Base-by-base conservation (phyloP, 2,797 vertebrate species). In the Platalea minor region DNA sequence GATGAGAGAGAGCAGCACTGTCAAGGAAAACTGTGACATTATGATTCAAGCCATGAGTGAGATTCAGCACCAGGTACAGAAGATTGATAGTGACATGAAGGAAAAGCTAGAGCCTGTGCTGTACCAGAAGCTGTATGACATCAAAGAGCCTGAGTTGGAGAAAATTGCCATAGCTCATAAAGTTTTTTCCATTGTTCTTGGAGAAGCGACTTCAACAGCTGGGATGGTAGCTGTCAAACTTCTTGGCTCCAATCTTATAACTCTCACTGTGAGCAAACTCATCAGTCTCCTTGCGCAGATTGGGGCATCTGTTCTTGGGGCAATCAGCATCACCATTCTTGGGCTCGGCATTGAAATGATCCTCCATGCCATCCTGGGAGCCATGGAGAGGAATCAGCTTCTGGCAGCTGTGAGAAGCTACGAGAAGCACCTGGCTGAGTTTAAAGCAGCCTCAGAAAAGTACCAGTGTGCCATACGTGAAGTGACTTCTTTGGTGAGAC, bases 11-110 rank as follows among this genome's bases (percentile, higher is more conserved):
- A 82, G 84, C 43, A 97, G 97, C 4, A 98, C 97, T 17, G 97
- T 98, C 91, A 98, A 97, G 92, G 98, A 98, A 93, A 98, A 98
- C 90, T 98, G 98, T 83, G 97, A 98, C 69, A 93, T 95, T 70
- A 97, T 98, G 57, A 98, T 98, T 50, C 94, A 89, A 91, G 97
- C 97, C 3, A 97, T 98, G 82, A 93, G 16, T 64, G 92, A 96
- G 70, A 98, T 98, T 92, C 98, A 98, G 88, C 94, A 61, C 13
- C 97, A 98, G 87, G 56, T 98, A 68, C 96, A 97, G 90, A 98
- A 98, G 88, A 97, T 98, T 37, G 98, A 98, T 11, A 95, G 84
- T 17, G 94, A 97, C 81, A 92, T 98, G 70, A 98, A 97, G 91
- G 97, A 98, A 73, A 98, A 97, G 73, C 96, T 98, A 4, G 98